phyloP scores from a whole-genome alignment of 2,797 vertebrate species.

The Geotrypetes seraphini region DNA sequence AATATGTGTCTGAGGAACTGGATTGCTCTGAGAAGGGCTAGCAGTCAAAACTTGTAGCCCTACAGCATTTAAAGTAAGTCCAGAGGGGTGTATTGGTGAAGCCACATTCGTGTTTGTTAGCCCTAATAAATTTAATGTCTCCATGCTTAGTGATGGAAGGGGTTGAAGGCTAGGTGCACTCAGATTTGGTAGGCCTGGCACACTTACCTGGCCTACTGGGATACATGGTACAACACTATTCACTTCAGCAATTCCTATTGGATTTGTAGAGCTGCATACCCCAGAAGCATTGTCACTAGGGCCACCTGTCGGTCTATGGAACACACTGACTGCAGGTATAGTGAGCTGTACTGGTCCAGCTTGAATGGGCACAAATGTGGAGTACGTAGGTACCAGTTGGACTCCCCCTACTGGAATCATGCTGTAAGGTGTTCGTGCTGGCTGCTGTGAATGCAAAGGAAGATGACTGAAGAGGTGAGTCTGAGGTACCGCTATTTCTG shows the following conservation, averaged over 20 bases:
- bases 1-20: constrained; percentile 60
- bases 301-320: constrained; percentile 70
- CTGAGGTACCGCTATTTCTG: constrained; percentile 41
- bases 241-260: constrained; percentile 64
- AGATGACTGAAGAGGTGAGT: constrained; percentile 91
- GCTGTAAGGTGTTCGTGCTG: constrained; percentile 69
- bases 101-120: constrained; percentile 61
- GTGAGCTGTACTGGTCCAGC: constrained; percentile 83
- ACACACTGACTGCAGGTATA: constrained; percentile 80
- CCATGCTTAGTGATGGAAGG: constrained; percentile 58
- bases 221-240: constrained; percentile 75
- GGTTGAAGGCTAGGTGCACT: constrained; percentile 54
- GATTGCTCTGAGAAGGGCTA: constrained; percentile 57
- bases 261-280: constrained; percentile 11
- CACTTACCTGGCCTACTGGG: constrained; percentile 72
- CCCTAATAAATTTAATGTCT: constrained; percentile 78
- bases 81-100: constrained; percentile 62
- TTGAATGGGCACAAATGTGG: constrained; percentile 88
- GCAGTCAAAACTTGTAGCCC: constrained; percentile 83
- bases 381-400: constrained; percentile 86
- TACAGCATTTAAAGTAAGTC: constrained; percentile 80
- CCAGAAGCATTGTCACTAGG: constrained; percentile 32
- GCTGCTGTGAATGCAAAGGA: constrained; percentile 89
- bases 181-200: constrained; percentile 59
- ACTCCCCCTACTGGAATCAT: constrained; percentile 86